These are phyloP conservation scores for Morelia viridis DNA, from an alignment of 2,797 vertebrate genomes.

Conservation along the genomic window DNA sequence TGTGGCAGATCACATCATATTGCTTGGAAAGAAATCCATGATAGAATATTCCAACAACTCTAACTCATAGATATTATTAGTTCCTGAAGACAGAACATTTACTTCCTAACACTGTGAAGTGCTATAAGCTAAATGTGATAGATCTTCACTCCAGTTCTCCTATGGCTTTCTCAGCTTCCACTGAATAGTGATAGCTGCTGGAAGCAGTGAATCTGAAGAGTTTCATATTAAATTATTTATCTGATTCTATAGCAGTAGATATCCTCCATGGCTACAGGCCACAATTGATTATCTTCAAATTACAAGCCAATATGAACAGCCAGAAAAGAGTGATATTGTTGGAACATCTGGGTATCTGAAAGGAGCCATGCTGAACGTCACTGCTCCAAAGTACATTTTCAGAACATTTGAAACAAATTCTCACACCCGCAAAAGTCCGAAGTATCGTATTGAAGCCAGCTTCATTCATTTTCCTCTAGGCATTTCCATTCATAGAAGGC, in stretches of 20 bases:
- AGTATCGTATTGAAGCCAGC: not conserved
- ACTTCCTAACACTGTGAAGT: not conserved
- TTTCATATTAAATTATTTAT: not conserved
- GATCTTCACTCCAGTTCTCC: not conserved
- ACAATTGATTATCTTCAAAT: not conserved
- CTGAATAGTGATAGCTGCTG: not conserved
- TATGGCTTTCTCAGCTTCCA: not conserved
- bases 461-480: not conserved
- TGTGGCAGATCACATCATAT: not conserved
- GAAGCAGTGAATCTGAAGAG: not conserved
- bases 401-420: not conserved
- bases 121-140: not conserved
- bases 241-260: not conserved
- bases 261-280: not conserved
- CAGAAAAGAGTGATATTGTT: not conserved
- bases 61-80: not conserved
- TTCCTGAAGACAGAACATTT: not conserved
- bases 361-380: not conserved
- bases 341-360: not conserved
- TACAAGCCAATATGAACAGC: not conserved
- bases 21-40: not conserved
- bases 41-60: not conserved
- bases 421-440: not conserved
- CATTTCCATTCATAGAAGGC: not conserved
- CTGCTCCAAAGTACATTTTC: not conserved